phyloP scores from a whole-genome alignment of 1,140 invertebrate species.

The Pristionchus pacificus region DNA sequence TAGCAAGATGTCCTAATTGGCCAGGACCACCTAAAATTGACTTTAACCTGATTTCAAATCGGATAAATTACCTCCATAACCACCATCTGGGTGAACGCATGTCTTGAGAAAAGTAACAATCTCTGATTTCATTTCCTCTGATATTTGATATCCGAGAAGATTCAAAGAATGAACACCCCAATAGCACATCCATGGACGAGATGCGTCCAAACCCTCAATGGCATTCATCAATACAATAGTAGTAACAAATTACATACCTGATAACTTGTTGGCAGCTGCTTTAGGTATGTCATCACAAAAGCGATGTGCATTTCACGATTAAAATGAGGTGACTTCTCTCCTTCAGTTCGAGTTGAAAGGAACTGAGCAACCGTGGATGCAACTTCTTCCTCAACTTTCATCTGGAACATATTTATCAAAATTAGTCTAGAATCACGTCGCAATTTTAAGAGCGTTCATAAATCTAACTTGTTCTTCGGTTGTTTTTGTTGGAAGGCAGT shows the following conservation, averaged over 20 bases:
- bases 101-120: slow-evolving; percentile 33
- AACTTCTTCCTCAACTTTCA: slow-evolving; percentile 8
- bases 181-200: slow-evolving; percentile 38
- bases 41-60: background rate
- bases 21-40: slow-evolving; percentile 71
- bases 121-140: background rate
- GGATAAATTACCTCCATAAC: slow-evolving; percentile 26
- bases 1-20: slow-evolving; percentile 84
- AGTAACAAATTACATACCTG: slow-evolving; percentile 5
- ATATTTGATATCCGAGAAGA: slow-evolving; percentile 25
- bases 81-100: slow-evolving; percentile 28
- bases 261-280: slow-evolving; percentile 17
- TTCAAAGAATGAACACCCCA: slow-evolving; percentile 30
- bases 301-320: slow-evolving; percentile 7
- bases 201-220: slow-evolving; percentile 34
- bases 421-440: background rate
- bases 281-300: slow-evolving; percentile 26
- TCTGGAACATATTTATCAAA: background rate
- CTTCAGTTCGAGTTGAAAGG: background rate
- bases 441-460: background rate
- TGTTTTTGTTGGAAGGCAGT: slow-evolving; percentile 14
- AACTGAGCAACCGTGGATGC: background rate
- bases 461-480: slow-evolving; percentile 28
- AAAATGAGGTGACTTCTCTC: slow-evolving; percentile 4
- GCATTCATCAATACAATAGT: slow-evolving; percentile 4